Evolutionary conservation across 2,113 vertebrate genomes (phyloP).

Genomic region (Sapajus apella): DNA sequence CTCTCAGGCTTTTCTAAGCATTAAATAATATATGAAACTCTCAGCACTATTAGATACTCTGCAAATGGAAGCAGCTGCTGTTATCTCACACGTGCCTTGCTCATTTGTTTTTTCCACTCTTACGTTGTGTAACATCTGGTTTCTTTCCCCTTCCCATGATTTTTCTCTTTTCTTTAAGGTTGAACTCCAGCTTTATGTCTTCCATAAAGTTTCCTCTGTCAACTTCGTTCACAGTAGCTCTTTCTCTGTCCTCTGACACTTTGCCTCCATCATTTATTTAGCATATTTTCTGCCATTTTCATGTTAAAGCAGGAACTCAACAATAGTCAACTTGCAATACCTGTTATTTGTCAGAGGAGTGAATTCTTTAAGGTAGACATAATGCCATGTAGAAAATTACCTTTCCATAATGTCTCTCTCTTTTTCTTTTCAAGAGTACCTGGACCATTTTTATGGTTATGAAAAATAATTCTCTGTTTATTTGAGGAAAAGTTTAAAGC

Average conservation of each 20-base stretch:
- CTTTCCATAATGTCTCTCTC: not conserved
- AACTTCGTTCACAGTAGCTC: not conserved
- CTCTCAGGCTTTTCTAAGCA: not conserved
- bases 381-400: constrained; percentile 16
- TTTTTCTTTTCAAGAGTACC: constrained; percentile 22
- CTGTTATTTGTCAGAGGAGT: not conserved
- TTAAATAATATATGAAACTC: not conserved
- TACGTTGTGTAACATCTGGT: not conserved
- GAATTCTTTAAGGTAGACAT: constrained; percentile 3
- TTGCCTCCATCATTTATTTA: not conserved
- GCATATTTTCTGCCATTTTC: constrained; percentile 15
- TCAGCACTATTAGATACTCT: not conserved
- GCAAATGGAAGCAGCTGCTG: not conserved
- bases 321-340: not conserved
- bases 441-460: not conserved
- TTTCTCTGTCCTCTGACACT: not conserved
- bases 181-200: not conserved
- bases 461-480: constrained; percentile 27
- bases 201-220: not conserved
- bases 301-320: not conserved
- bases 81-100: not conserved
- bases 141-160: not conserved
- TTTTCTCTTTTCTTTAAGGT: not conserved
- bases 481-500: constrained; percentile 26
- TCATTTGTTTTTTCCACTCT: not conserved